Evolutionary conservation across 2,888 invertebrate genomes (phyloP).

Genomic region (Sepioteuthis lessoniana): DNA sequence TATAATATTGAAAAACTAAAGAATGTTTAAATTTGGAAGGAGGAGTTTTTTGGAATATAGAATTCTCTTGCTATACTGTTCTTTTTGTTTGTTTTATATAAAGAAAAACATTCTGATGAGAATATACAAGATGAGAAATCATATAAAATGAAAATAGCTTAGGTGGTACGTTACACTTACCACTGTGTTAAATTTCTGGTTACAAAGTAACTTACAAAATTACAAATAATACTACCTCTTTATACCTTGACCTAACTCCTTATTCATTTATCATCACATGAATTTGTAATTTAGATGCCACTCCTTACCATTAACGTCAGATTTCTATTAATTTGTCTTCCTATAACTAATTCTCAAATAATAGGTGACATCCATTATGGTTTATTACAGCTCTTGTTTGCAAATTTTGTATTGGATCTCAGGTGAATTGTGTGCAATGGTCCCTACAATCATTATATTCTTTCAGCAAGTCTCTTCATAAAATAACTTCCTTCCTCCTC

Average conservation of each 20-base stretch:
- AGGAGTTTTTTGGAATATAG: not conserved
- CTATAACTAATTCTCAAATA: constrained; percentile 33
- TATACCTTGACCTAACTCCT: not conserved
- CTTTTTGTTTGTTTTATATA: too few species aligned
- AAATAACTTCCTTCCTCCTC: too few species aligned
- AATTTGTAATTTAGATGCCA: not conserved
- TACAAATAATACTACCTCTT: not conserved
- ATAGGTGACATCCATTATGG: not conserved
- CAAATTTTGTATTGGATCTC: not conserved
- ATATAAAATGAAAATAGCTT: not conserved
- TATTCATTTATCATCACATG: not conserved
- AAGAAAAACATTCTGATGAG: too few species aligned
- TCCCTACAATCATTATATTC: not conserved
- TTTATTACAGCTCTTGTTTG: not conserved
- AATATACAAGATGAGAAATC: too few species aligned
- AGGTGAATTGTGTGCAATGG: constrained; percentile 17
- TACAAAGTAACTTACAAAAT: not conserved
- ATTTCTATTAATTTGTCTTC: constrained; percentile 6
- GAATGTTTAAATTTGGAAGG: not conserved
- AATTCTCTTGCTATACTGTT: not conserved
- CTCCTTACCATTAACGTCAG: not conserved
- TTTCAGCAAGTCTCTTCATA: not conserved
- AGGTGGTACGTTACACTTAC: not conserved
- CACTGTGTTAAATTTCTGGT: not conserved
- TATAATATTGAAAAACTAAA: not conserved